Conservation (phyloP, 2,888 invertebrate genomes). For the Phortica okadai region DNA sequence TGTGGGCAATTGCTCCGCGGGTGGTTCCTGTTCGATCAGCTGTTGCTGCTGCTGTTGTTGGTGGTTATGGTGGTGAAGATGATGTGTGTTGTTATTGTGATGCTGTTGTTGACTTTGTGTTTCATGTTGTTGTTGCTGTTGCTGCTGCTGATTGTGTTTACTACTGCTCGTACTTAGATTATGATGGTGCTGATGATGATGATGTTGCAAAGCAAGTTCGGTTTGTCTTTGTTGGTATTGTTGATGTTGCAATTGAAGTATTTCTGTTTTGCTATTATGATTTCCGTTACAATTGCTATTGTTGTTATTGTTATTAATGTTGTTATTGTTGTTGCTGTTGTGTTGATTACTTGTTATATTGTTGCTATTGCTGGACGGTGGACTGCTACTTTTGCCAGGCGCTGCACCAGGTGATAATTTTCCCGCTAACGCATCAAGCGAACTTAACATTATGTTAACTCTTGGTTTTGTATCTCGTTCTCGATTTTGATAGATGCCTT, state of each 20-base stretch:
- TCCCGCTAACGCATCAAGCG: constrained; percentile 91
- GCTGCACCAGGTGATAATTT: constrained; percentile 89
- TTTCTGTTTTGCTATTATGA: not conserved
- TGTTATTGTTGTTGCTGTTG: constrained; percentile 6
- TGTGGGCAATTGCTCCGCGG: constrained; percentile 33
- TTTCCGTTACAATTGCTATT: constrained; percentile 12
- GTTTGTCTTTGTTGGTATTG: not conserved
- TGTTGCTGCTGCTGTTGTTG: constrained; percentile 40
- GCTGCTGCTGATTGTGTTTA: constrained; percentile 9
- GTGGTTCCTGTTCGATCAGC: constrained; percentile 38
- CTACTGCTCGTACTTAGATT: not conserved
- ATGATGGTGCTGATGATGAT: not conserved
- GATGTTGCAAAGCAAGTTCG: not conserved
- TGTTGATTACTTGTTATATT: constrained; percentile 42
- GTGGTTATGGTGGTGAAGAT: constrained; percentile 36
- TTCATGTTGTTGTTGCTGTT: constrained; percentile 44
- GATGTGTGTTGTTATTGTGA: constrained; percentile 56
- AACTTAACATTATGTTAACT: constrained; percentile 84
- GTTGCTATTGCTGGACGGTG: constrained; percentile 50
- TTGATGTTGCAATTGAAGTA: not conserved
- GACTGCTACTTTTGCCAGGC: constrained; percentile 49
- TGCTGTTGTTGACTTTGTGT: constrained; percentile 58
- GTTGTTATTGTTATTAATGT: not conserved
- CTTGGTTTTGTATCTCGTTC: constrained; percentile 41
- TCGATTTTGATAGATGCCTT: constrained; percentile 13